Evolutionary conservation across 1,140 invertebrate species (phyloP), one percentile per base, ranked within the genome.

Genomic region (Mya arenaria): DNA sequence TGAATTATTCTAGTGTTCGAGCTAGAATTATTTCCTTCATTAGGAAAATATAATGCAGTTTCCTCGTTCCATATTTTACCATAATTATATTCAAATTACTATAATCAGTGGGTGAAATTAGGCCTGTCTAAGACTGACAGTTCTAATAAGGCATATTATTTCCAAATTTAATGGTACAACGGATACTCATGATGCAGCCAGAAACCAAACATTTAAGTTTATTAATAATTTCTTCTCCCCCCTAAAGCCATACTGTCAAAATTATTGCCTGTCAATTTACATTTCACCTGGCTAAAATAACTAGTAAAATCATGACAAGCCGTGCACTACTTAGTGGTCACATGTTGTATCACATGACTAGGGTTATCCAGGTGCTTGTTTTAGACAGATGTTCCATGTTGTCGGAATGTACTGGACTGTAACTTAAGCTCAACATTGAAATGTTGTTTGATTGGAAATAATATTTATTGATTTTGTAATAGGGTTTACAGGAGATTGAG

Each of bases 281-380:
- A 44, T 75, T 75, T 75, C 73, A 75, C 73, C 73, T 75, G 73
- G 73, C 73, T 63, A 75, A 34, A 65, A 75, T 75, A 37, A 62
- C 32, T 75, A 58, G 62, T 37, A 44, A 65, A 62, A 63, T 74
- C 36, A 71, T 41, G 17, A 74, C 28, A n/a, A 10, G 34, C 25
- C 60, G 58, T 39, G 48, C 55, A 37, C 58, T 58, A 63, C 41
- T 58, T 75, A n/a, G 48, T 75, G 58, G 62, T 75, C 73, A 75
- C 58, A 75, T 75, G 55, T 39, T 60, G 30, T 62, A 56, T 58
- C 52, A 30, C 23, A 19, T 75, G 73, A 75, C 63, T 37, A 65
- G 30, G 73, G 56, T 75, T 63, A 75, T 48, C 73, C 73, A 75
- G 73, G 73, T 75, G 73, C 60, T 75, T 74, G 55, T 37, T 39